Evolutionary conservation across 2,797 vertebrate species (phyloP).

Genomic region (Scleropages formosus): DNA sequence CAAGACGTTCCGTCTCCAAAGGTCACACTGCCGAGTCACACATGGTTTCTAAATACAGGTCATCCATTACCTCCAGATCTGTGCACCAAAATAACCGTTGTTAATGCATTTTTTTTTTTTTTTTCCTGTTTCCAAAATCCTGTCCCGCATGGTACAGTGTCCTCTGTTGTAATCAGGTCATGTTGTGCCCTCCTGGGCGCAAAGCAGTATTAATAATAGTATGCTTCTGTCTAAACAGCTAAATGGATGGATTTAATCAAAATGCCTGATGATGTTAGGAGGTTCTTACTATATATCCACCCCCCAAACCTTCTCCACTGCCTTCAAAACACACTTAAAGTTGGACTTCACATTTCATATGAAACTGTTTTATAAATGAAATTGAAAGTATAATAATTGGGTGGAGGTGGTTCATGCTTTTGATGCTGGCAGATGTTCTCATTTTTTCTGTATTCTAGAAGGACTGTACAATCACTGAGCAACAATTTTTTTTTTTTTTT

Average conservation of each 20-base stretch:
- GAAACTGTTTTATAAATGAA: conserved; percentile 6
- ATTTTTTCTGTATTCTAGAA: not conserved
- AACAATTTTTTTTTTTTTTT: too few species aligned
- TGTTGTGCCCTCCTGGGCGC: not conserved
- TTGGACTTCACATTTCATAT: conserved; percentile 3
- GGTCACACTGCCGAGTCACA: conserved; percentile 7
- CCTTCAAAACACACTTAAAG: not conserved
- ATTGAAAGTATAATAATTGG: not conserved
- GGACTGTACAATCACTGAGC: not conserved
- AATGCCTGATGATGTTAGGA: not conserved
- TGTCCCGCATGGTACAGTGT: too few species aligned
- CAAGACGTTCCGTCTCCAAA: conserved; percentile 40
- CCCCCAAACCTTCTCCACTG: not conserved
- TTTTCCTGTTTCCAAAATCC: not conserved
- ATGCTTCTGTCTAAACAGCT: not conserved
- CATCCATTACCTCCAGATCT: conserved; percentile 4
- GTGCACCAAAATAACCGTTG: not conserved
- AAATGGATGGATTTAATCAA: conserved; percentile 3
- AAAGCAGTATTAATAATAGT: not conserved
- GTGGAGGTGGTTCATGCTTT: too few species aligned
- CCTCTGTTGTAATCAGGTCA: conserved; percentile 8
- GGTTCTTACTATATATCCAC: not conserved
- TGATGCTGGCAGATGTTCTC: not conserved
- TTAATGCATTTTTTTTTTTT: not conserved
- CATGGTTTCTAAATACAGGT: not conserved